These are phyloP conservation scores for Wiebesia pumilae DNA, from an alignment of 1,140 invertebrate genomes.

Conservation along the genomic window DNA sequence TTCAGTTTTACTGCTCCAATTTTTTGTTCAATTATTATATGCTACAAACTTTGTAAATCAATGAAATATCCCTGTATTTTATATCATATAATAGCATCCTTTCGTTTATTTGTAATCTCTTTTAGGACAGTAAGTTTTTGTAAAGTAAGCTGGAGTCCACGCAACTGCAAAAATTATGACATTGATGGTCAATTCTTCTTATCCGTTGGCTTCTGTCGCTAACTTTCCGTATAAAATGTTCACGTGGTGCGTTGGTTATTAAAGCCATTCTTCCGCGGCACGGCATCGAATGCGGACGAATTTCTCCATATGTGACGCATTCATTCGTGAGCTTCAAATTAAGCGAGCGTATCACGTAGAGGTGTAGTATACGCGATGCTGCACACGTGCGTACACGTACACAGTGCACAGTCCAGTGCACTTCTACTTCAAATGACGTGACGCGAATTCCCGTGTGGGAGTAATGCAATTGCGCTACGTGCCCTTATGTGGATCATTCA, in stretches of 20 bases:
- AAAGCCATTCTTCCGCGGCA: constrained; percentile 19
- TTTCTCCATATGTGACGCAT: constrained; percentile 22
- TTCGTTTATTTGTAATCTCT: neutral
- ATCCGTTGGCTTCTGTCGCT: neutral
- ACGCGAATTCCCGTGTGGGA: constrained; percentile 44
- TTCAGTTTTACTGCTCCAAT: neutral
- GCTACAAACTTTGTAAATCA: neutral
- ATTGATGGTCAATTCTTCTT: neutral
- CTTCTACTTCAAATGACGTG: constrained; percentile 48
- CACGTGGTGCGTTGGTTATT: neutral
- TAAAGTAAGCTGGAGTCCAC: no score
- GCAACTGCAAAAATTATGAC: neutral
- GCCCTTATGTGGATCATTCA: constrained; percentile 38
- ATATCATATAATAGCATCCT: neutral
- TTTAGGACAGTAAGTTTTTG: no score
- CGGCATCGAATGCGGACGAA: neutral
- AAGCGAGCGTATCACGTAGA: constrained; percentile 51
- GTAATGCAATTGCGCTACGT: constrained; percentile 54
- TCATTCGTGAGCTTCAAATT: constrained; percentile 41
- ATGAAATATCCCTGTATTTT: neutral
- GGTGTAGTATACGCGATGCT: constrained; percentile 9
- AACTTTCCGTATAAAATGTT: neutral
- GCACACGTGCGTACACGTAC: constrained; percentile 41
- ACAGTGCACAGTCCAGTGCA: neutral
- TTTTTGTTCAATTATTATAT: neutral